Conservation (phyloP, 2,797 vertebrate species). For the Hoplostethus mediterraneus region DNA sequence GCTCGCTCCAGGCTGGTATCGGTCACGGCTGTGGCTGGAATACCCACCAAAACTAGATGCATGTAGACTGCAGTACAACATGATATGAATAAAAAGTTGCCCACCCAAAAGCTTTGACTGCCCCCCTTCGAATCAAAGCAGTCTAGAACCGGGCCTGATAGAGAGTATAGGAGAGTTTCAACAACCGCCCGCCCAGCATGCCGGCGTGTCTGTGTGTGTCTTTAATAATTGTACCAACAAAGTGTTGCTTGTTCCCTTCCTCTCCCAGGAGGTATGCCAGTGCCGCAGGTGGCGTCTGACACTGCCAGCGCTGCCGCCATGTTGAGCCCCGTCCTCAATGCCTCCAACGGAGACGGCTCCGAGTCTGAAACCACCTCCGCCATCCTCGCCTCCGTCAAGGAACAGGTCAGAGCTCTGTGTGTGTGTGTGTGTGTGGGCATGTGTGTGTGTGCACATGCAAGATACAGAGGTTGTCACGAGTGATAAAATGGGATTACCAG, state of each 20-base stretch:
- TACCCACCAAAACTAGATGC: no score
- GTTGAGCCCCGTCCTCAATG: conserved; percentile 94
- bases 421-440: background rate
- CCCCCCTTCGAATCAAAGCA: no score
- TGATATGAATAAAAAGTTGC: no score
- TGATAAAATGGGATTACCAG: conserved; percentile 55
- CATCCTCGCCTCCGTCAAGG: conserved; percentile 98
- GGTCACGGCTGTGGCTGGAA: no score
- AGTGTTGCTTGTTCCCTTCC: conserved; percentile 34
- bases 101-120: no score
- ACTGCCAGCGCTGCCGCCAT: conserved; percentile 91
- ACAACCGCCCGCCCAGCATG: conserved; percentile 33
- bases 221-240: conserved; percentile 50
- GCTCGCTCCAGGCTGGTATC: no score
- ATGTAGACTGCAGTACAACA: no score
- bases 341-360: conserved; percentile 96
- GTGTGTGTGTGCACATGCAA: background rate
- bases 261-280: conserved; percentile 92
- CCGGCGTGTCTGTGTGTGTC: conserved; percentile 23
- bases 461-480: conserved; percentile 39
- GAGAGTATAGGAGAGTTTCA: conserved; percentile 33
- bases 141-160: background rate
- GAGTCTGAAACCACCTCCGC: conserved; percentile 98
- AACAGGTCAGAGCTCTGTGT: conserved; percentile 88
- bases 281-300: conserved; percentile 94